Evolutionary conservation across 2,113 vertebrate genomes (phyloP), one percentile per base, ranked within the genome.

Genomic region (Rissa tridactyla): DNA sequence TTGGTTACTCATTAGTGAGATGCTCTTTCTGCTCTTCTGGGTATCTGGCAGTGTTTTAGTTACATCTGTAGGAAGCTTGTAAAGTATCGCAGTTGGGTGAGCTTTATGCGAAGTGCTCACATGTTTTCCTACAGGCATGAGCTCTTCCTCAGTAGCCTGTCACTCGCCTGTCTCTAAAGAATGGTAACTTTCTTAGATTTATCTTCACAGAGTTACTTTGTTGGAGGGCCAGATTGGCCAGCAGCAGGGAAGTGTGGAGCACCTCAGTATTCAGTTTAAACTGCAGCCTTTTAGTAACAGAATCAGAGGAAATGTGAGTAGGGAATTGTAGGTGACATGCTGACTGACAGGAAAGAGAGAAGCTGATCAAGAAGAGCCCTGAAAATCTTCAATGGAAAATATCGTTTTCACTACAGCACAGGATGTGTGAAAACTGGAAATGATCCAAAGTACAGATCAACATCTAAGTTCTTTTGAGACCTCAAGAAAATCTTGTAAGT

Each of bases 151-250:
- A 52, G 64, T 69, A 78, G 68, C 22, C 42, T 17, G 26, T 38
- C 0, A 0, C 26, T 58, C 2, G 1, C 30, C 47, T 52, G 17
- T 7, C 69, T 65, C 49, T 66, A 42, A 65, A 60, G 57, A 76
- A 54, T 0, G 1, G 26, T 34, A 19, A 42, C 64, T 58, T 46
- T 55, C 40, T 73, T 77, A 25, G 3, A 44, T 86, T 54, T 68
- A 19, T 51, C 51, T 68, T 88, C 57, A 86, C n/a, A 80, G 13
- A 51, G 15, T 23, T 71, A 21, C 57, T 70, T 20, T 4, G 1
- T 9, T 71, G 52, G 57, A 82, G n/a, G 52, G 68, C 3, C 68
- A 69, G 15, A 54, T 0, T 52, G 69, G 14, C 47, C 38, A 83
- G 42, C 52, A 72, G 62, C 32, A 86, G 80, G 34, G 49, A 80